Evolutionary conservation across 2,888 invertebrate species (phyloP).

Genomic region (Epiblema foenella): DNA sequence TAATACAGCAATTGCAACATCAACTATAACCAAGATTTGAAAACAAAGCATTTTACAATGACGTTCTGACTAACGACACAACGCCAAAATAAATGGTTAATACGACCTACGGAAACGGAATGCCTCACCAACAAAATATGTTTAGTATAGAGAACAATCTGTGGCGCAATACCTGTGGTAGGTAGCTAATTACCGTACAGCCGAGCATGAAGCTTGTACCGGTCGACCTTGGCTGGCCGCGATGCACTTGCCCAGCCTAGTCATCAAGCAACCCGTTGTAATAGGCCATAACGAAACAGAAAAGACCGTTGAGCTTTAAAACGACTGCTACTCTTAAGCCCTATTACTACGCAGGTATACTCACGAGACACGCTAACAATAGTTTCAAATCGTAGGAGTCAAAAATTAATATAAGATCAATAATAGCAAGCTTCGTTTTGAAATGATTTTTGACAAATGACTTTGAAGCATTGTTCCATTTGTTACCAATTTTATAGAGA

Average conservation of each 20-base stretch:
- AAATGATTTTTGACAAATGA: constrained; percentile 23
- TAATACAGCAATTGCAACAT: neutral
- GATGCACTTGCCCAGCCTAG: constrained; percentile 45
- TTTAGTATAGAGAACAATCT: constrained; percentile 24
- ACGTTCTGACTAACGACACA: neutral
- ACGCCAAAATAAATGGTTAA: neutral
- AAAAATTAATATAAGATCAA: neutral
- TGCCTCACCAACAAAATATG: neutral
- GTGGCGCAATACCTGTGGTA: constrained; percentile 7
- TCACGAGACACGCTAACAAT: neutral
- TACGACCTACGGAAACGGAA: neutral
- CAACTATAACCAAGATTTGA: neutral
- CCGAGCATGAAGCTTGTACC: constrained; percentile 42
- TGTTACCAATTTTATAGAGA: constrained; percentile 7
- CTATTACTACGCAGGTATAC: neutral
- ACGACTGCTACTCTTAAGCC: neutral
- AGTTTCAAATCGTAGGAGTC: neutral
- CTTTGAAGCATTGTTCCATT: constrained; percentile 29
- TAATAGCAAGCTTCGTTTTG: constrained; percentile 7
- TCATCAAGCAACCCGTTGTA: constrained; percentile 36
- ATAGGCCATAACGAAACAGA: neutral
- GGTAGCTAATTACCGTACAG: constrained; percentile 32
- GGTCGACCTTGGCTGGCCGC: constrained; percentile 46
- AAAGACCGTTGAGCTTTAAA: neutral
- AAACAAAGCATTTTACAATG: neutral